Conservation (phyloP, 2,888 invertebrate genomes). For the Lepidocyrtoides sp. region DNA sequence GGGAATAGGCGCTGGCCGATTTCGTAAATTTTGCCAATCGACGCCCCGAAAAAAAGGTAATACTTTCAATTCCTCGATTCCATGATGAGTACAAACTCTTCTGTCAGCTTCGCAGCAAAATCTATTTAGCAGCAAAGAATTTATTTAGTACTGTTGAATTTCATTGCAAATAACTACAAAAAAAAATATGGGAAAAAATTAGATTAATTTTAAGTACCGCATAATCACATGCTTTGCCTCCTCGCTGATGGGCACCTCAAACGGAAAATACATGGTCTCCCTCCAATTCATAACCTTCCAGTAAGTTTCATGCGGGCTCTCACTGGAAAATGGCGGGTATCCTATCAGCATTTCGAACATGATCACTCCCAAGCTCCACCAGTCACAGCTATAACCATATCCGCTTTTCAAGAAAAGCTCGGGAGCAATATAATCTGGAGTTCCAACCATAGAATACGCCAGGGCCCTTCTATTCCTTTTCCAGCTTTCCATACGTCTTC, state of each 20-base stretch:
- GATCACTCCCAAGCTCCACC: constrained; percentile 99
- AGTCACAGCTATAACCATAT: constrained; percentile 99
- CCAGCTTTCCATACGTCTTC: constrained; percentile 99
- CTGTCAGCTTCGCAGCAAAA: constrained; percentile 99
- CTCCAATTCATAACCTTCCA: constrained; percentile 99
- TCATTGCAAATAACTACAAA: too few species aligned
- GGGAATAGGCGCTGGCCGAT: constrained; percentile 98
- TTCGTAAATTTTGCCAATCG: constrained; percentile 99
- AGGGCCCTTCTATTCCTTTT: constrained; percentile 98
- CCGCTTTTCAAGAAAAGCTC: constrained; percentile 99
- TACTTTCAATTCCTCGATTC: constrained; percentile 96
- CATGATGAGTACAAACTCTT: constrained; percentile 95
- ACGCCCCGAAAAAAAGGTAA: constrained; percentile 98
- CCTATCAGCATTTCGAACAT: constrained; percentile 99
- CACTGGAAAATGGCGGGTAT: constrained; percentile 99
- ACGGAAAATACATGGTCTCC: constrained; percentile 99
- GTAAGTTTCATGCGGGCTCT: constrained; percentile 99
- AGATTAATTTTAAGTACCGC: too few species aligned
- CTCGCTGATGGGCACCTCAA: constrained; percentile 99
- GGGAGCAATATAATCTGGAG: constrained; percentile 99
- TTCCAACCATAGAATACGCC: constrained; percentile 97
- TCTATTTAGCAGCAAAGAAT: constrained; percentile 87
- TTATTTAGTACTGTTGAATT: too few species aligned
- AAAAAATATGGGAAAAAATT: too few species aligned
- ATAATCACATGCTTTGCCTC: constrained; percentile 97